These are phyloP conservation scores for Acanthosepion pharaonis DNA, from an alignment of 2,888 invertebrate genomes.

Conservation along the genomic window DNA sequence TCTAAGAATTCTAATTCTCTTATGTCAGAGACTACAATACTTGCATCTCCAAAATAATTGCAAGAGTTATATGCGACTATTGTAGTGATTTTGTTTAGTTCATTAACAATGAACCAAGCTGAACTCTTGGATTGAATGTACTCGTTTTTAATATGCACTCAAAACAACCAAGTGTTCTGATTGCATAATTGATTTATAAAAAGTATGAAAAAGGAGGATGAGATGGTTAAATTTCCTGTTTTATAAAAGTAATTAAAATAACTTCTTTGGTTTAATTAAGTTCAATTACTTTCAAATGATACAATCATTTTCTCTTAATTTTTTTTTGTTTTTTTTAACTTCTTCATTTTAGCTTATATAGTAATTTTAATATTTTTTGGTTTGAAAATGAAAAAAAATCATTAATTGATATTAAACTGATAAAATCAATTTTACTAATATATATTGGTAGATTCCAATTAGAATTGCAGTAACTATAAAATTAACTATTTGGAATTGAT, in stretches of 20 bases:
- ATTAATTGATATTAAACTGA: not conserved
- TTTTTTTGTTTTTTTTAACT: not conserved
- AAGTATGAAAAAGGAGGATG: constrained; percentile 33
- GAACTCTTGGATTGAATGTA: constrained; percentile 20
- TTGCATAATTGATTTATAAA: not conserved
- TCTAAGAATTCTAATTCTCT: constrained; percentile 40
- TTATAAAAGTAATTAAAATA: not conserved
- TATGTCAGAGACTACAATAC: constrained; percentile 36
- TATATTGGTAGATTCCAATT: no score
- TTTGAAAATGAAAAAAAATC: not conserved
- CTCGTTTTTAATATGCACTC: not conserved
- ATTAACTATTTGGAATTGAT: not conserved
- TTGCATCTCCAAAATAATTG: constrained; percentile 37
- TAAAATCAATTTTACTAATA: no score
- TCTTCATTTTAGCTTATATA: not conserved
- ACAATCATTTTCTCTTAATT: not conserved
- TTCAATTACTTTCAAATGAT: constrained; percentile 1
- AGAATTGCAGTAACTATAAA: no score
- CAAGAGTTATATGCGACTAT: not conserved
- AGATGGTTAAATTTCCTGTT: not conserved
- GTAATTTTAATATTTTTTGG: not conserved
- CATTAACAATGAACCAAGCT: not conserved
- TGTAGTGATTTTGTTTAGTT: not conserved
- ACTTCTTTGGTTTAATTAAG: not conserved
- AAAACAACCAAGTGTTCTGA: not conserved